Percentiles rank a stretch among this genome's conserved stretches.
phyloP scores from a whole-genome alignment of 2,888 invertebrate genomes.

The Chaetogeoica ovagalla region DNA sequence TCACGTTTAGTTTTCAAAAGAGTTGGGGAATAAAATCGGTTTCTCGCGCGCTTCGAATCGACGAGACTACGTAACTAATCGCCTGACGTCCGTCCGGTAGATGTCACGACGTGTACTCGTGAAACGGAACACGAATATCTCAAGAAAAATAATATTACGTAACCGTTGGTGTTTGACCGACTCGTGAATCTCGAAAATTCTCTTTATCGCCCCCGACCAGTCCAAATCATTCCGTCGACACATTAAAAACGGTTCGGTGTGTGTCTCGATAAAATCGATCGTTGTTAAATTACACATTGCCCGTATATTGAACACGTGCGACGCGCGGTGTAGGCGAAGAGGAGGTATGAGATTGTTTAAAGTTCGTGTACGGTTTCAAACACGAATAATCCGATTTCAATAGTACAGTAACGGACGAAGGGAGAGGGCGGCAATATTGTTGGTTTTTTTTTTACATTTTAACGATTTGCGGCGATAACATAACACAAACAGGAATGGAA shows the following conservation, averaged over 20 bases:
- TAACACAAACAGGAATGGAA: too few relatives aligned
- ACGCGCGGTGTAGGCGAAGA: neutral
- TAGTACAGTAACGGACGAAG: neutral
- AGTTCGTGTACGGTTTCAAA: conserved; percentile 25
- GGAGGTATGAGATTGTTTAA: conserved; percentile 11
- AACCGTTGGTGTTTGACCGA: too few relatives aligned
- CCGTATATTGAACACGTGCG: too few relatives aligned
- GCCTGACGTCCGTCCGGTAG: conserved; percentile 20
- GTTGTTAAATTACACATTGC: conserved; percentile 6
- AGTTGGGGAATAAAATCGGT: neutral
- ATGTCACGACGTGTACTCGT: conserved; percentile 33
- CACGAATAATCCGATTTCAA: conserved; percentile 39
- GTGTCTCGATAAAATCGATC: neutral
- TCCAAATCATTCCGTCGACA: too few relatives aligned
- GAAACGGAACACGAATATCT: neutral
- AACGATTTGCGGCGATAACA: neutral
- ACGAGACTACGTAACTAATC: too few relatives aligned
- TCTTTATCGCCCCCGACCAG: too few relatives aligned
- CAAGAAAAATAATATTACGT: neutral
- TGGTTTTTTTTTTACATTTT: neutral
- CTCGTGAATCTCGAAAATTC: too few relatives aligned
- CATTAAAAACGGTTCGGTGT: too few relatives aligned
- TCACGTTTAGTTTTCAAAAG: neutral
- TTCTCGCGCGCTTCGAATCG: neutral
- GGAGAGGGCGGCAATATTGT: neutral